phyloP scores from a whole-genome alignment of 2,113 vertebrate genomes.

The Poeciliopsis occidentalis region DNA sequence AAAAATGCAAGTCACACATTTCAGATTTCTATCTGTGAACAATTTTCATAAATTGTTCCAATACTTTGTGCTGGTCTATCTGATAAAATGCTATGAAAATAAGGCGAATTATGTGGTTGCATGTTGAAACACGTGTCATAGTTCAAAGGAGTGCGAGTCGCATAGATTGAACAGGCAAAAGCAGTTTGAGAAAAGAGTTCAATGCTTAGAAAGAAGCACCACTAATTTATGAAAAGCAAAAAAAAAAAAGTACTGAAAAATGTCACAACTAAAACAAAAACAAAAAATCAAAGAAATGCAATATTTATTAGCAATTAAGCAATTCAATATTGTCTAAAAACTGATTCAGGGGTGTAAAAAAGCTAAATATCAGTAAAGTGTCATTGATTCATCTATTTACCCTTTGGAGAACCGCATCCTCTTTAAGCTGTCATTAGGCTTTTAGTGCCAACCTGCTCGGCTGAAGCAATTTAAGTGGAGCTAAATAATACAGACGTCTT shows the following conservation, averaged over 20 bases:
- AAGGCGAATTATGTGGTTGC: not conserved
- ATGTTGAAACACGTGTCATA: not conserved
- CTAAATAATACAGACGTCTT: constrained; percentile 72
- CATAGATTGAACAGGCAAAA: constrained; percentile 19
- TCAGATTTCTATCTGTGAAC: too few relatives aligned
- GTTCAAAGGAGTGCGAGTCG: not conserved
- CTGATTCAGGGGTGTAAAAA: not conserved
- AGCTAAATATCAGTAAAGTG: not conserved
- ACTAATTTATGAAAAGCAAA: constrained; percentile 12
- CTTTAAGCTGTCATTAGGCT: constrained; percentile 56
- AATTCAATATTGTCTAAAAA: constrained; percentile 10
- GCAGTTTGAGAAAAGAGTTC: constrained; percentile 8
- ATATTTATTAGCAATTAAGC: not conserved
- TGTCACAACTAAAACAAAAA: not conserved
- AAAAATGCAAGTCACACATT: not conserved
- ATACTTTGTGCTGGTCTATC: too few relatives aligned
- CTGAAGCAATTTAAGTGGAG: constrained; percentile 65
- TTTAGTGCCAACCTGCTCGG: constrained; percentile 44
- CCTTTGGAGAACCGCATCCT: constrained; percentile 18
- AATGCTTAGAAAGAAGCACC: constrained; percentile 16
- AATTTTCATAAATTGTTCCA: not conserved
- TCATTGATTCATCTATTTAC: constrained; percentile 7
- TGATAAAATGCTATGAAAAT: not conserved
- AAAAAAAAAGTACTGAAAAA: not conserved
- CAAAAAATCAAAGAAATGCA: too few relatives aligned